These are phyloP conservation scores for Amphibalanus amphitrite DNA, from an alignment of 1,140 invertebrate species.

Conservation along the genomic window DNA sequence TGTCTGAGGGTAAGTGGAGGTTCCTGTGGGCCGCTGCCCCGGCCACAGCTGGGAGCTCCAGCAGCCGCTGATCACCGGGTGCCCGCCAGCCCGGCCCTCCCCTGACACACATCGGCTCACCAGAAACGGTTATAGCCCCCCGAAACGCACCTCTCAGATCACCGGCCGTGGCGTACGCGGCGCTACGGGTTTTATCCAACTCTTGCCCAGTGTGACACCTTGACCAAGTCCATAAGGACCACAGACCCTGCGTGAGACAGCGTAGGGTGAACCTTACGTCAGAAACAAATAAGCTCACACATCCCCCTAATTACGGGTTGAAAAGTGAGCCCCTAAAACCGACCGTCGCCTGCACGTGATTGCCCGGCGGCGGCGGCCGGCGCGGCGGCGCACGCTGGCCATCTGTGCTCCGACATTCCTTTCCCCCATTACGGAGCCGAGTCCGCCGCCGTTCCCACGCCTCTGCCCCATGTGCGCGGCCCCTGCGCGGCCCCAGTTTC, in stretches of 20 bases:
- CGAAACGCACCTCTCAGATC: neutral
- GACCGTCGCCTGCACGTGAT: neutral
- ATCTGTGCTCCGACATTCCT: neutral
- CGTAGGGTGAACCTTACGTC: neutral
- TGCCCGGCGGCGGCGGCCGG: neutral
- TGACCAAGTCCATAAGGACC: neutral
- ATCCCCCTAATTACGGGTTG: neutral
- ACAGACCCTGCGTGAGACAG: neutral
- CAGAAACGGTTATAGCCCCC: neutral
- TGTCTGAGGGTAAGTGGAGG: no score
- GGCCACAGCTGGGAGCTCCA: no score
- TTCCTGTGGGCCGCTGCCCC: no score
- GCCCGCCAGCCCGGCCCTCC: no score
- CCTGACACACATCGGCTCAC: neutral
- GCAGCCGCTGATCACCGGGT: neutral
- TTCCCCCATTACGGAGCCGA: neutral
- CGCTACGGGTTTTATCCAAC: neutral
- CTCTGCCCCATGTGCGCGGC: neutral
- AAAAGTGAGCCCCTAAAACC: constrained; percentile 1
- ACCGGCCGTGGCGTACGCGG: neutral
- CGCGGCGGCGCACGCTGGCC: neutral
- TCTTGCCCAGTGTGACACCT: neutral
- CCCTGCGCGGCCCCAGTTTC: neutral
- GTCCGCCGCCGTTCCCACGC: neutral
- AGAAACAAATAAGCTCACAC: neutral